Evolutionary conservation across 2,888 invertebrate species (phyloP), one percentile per base, ranked within the genome.

Genomic region (Mythimna pallens): DNA sequence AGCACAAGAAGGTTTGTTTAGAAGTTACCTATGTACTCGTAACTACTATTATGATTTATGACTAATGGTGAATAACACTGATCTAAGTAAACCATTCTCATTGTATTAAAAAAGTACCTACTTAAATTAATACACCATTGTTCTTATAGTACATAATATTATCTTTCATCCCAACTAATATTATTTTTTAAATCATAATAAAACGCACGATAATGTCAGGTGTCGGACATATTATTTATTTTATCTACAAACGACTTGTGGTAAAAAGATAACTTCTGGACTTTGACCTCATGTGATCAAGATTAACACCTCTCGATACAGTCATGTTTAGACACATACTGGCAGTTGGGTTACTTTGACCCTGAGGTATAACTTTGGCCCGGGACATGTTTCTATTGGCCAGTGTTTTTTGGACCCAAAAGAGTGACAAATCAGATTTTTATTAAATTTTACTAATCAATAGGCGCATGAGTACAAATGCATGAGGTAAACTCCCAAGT

Each of bases 221-320:
- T 68, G 34, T 64, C n/a, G n/a, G 40, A 36, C 9, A n/a, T 50
- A 47, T 12, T 43, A 30, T 36, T 65, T 20, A 25, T 25, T 78
- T 54, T 54, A 78, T 78, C 58, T 74, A 47, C n/a, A 43, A 58
- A 69, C 5, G 8, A 68, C 52, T 59, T 25, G 20, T 43, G 71
- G 25, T 22, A 30, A 61, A 78, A 70, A 25, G 78, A 74, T 74
- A 78, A 61, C 30, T 34, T 17, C 36, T 74, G 79, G 54, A 78
- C 74, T 74, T 74, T 61, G 22, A 4, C 12, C 47, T 7, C 20
- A 30, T 9, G n/a, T 47, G 47, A 47, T 34, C 40, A 52, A 54
- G 59, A 34, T 47, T 8, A 43, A 25, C 40, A 57, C 20, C 8
- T 76, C n/a, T 47, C 59, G 59, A 68, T 40, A 55, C 0, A 10